Evolutionary conservation across 2,888 invertebrate genomes (phyloP), one percentile per base, ranked within the genome.

Genomic region (Drosophila demipolita): DNA sequence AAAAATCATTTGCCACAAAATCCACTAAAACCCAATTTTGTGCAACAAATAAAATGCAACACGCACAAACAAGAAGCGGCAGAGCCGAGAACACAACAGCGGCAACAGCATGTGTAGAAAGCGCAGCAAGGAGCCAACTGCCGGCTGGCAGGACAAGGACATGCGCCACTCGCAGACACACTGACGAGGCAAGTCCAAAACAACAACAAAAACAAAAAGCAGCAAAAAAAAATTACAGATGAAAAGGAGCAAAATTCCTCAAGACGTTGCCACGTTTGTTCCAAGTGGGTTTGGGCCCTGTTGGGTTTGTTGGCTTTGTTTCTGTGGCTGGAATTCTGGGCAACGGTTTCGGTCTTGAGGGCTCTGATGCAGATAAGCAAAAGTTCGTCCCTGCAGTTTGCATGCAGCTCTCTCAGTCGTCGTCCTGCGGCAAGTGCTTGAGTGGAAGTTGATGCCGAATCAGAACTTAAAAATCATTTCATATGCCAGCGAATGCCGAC

Each of bases 1-100:
- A 86, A 86, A 88, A 88, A 90, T 86, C 81, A 88, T 90, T 86
- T 90, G 89, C 89, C 90, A 88, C 86, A 90, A 89, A 79, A 87
- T 89, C 82, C 89, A 87, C 87, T 81, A 89, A 87, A 89, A 83
- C 89, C 87, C 87, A 89, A 90, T 90, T 90, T 87, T 68, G 84
- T 73, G 81, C 84, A 83, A 89, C 84, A 89, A 86, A 86, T 81
- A 89, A 86, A 90, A 79, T 82, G 80, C 85, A 90, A 75, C 78
- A 86, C 70, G 74, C 89, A 74, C 81, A 83, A 80, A 83, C 79
- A 84, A 61, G 67, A 42, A 64, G 59, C 59, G 17, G 40, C 12
- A 38, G 45, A 61, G 42, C 26, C 29, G 49, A n/a, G 26, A n/a
- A 29, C 17, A 45, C 29, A 32, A 20, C 36, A 52, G 45, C 6